A percentile compares a stretch with the other conserved stretches of the same genome.
These are phyloP conservation scores for Tinea semifulvella DNA, from an alignment of 2,888 invertebrate species.

Conservation along the genomic window DNA sequence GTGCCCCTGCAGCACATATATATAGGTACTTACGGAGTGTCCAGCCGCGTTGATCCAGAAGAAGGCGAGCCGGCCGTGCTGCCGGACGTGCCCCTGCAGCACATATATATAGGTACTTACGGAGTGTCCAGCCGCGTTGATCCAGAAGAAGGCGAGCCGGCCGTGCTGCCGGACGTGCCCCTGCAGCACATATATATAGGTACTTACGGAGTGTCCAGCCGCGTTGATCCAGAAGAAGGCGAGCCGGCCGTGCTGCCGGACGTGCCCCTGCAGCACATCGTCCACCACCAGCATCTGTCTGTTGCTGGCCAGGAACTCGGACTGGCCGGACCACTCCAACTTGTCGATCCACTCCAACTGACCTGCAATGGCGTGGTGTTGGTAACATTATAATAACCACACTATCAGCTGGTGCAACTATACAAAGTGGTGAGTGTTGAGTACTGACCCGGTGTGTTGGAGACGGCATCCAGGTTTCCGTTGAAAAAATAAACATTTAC, in stretches of 20 bases:
- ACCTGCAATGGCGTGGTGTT: constrained; percentile 43
- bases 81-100: constrained; percentile 77
- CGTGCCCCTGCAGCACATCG: constrained; percentile 74
- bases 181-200: constrained; percentile 55
- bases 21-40: constrained; percentile 74
- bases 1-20: constrained; percentile 76
- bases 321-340: constrained; percentile 70
- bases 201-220: constrained; percentile 78
- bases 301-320: constrained; percentile 60
- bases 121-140: constrained; percentile 83
- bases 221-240: constrained; percentile 80
- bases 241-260: constrained; percentile 71
- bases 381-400: too few species aligned
- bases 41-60: constrained; percentile 84
- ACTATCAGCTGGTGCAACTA: too few species aligned
- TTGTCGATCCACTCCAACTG: constrained; percentile 79
- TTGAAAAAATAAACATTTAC: constrained; percentile 75
- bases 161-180: constrained; percentile 75
- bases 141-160: constrained; percentile 80
- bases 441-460: constrained; percentile 79
- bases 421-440: too few species aligned
- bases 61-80: constrained; percentile 70
- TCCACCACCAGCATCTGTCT: constrained; percentile 66
- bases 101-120: constrained; percentile 53
- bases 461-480: constrained; percentile 85